phyloP scores from a whole-genome alignment of 2,113 vertebrate species.

The Hippoglossus stenolepis region DNA sequence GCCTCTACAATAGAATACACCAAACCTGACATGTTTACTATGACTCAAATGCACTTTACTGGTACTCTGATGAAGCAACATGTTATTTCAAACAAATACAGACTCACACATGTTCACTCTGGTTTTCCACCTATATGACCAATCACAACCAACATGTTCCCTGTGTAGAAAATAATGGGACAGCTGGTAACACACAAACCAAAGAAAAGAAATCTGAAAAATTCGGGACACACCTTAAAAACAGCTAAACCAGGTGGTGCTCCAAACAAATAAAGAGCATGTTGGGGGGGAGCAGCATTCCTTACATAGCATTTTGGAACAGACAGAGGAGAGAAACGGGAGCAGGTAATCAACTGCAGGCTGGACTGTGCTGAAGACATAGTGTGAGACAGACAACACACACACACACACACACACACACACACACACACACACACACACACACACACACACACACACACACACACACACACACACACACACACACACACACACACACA shows the following conservation, averaged over 20 bases:
- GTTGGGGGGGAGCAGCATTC: slow-evolving; percentile 56
- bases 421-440: slow-evolving; percentile 17
- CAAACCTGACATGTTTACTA: background rate
- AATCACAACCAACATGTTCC: slow-evolving; percentile 1
- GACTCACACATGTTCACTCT: background rate
- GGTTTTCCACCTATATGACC: slow-evolving; percentile 1
- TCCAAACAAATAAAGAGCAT: slow-evolving; percentile 63
- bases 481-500: slow-evolving; percentile 14
- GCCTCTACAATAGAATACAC: background rate
- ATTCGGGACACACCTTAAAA: slow-evolving; percentile 46
- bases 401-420: slow-evolving; percentile 29
- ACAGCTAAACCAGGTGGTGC: slow-evolving; percentile 74
- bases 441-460: slow-evolving; percentile 27
- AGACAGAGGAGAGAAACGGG: slow-evolving; percentile 41
- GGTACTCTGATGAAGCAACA: background rate
- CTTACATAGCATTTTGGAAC: slow-evolving; percentile 64
- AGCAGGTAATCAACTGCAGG: slow-evolving; percentile 64
- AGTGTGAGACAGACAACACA: slow-evolving; percentile 31
- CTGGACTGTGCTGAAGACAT: slow-evolving; percentile 34
- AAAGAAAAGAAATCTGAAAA: slow-evolving; percentile 32
- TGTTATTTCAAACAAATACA: background rate
- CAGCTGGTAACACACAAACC: slow-evolving; percentile 34
- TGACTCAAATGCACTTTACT: background rate
- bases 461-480: slow-evolving; percentile 21
- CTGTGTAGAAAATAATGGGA: slow-evolving; percentile 19